These are phyloP conservation scores for Thalassophryne amazonica DNA, from an alignment of 2,797 vertebrate species.

Conservation along the genomic window DNA sequence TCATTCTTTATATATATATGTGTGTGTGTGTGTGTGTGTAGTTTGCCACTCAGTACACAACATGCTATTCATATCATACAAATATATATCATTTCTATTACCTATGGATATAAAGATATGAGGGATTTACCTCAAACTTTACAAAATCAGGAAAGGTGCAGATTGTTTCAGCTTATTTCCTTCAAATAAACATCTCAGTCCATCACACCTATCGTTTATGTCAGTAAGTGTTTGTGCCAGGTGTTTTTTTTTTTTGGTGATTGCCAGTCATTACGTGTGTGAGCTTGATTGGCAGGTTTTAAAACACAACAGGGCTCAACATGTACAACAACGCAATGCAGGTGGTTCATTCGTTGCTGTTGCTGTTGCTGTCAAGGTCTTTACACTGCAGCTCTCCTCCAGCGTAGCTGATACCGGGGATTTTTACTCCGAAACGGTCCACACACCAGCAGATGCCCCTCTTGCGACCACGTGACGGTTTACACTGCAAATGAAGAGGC, in stretches of 20 bases:
- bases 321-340: rapidly evolving
- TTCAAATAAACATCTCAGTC: constrained; percentile 37
- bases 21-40: too few species aligned
- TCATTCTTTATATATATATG: too few species aligned
- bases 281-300: constrained; percentile 60
- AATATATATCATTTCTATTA: constrained; percentile 61
- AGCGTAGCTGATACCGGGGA: constrained; percentile 87
- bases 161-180: constrained; percentile 33
- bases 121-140: constrained; percentile 38
- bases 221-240: constrained; percentile 37
- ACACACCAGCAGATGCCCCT: constrained; percentile 98
- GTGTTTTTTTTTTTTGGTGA: constrained; percentile 37
- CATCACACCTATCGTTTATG: constrained; percentile 47
- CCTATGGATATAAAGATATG: constrained; percentile 57
- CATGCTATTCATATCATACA: constrained; percentile 50
- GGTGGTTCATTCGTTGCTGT: constrained; percentile 84
- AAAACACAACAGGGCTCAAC: not conserved
- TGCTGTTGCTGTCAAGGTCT: constrained; percentile 81
- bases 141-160: constrained; percentile 36
- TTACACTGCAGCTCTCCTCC: constrained; percentile 92
- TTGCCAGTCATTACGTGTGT: constrained; percentile 57
- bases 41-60: constrained; percentile 27
- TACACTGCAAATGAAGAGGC: constrained; percentile 79
- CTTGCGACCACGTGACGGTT: constrained; percentile 92
- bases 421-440: constrained; percentile 89